Evolutionary conservation across 2,888 invertebrate genomes (phyloP).

Genomic region (Pteria penguin): DNA sequence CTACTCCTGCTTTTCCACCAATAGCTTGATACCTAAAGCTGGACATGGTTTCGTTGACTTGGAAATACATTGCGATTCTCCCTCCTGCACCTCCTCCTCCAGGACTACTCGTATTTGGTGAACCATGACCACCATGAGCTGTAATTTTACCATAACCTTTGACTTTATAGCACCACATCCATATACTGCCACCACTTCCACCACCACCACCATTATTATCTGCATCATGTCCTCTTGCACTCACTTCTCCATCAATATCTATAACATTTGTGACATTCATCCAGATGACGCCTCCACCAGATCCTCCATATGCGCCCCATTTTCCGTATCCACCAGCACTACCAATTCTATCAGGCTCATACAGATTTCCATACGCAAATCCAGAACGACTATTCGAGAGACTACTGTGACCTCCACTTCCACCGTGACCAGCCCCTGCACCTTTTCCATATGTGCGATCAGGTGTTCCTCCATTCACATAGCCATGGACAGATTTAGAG

Average conservation of each 20-base stretch:
- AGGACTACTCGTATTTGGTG: conserved; percentile 7
- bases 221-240: conserved; percentile 59
- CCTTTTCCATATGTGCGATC: conserved; percentile 33
- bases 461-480: conserved; percentile 64
- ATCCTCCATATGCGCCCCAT: conserved; percentile 51
- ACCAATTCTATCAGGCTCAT: conserved; percentile 65
- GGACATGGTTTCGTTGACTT: conserved; percentile 64
- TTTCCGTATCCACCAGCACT: conserved; percentile 62
- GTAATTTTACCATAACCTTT: conserved; percentile 67
- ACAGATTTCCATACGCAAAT: conserved; percentile 67
- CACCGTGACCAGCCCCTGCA: conserved; percentile 66
- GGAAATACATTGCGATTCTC: conserved; percentile 66
- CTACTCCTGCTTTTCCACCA: conserved; percentile 56
- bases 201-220: conserved; percentile 55
- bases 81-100: conserved; percentile 72
- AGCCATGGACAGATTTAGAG: conserved; percentile 56
- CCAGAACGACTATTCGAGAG: conserved; percentile 49
- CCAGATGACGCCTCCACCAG: conserved; percentile 69
- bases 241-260: conserved; percentile 66
- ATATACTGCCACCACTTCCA: conserved; percentile 70
- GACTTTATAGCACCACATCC: conserved; percentile 64
- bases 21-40: conserved; percentile 61
- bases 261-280: conserved; percentile 69
- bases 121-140: conserved; percentile 64
- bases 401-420: conserved; percentile 60